Evolutionary conservation across 2,888 invertebrate genomes (phyloP).

Genomic region (Notodonta dromedarius): DNA sequence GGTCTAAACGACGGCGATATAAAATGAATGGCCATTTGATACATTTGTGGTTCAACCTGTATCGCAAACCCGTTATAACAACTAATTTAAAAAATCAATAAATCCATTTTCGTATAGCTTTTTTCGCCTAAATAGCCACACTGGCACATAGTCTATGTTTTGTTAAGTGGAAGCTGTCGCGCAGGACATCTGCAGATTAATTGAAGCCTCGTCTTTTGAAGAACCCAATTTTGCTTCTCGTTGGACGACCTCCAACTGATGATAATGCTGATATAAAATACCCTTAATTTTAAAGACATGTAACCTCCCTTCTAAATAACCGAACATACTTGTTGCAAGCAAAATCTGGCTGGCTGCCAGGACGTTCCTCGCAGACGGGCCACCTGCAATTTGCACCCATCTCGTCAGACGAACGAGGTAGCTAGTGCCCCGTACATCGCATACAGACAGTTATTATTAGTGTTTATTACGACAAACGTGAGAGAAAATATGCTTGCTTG

Average conservation of each 20-base stretch:
- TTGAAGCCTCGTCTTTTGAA: neutral
- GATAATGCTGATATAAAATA: neutral
- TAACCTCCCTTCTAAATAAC: constrained; percentile 1
- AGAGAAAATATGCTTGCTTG: constrained; percentile 5
- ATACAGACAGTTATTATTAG: constrained; percentile 8
- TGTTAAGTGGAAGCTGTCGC: neutral
- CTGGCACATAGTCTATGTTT: too few species aligned
- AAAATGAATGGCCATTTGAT: too few species aligned
- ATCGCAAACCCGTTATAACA: too few species aligned
- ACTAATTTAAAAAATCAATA: too few species aligned
- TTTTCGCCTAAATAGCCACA: too few species aligned
- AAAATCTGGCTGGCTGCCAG: constrained; percentile 53
- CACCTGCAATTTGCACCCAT: constrained; percentile 56
- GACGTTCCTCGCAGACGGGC: constrained; percentile 52
- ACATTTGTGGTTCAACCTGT: too few species aligned
- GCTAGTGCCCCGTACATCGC: neutral
- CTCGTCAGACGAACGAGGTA: constrained; percentile 28
- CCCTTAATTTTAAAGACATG: neutral
- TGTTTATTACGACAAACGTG: constrained; percentile 6
- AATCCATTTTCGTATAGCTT: too few species aligned
- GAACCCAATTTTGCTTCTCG: neutral
- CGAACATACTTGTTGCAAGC: constrained; percentile 51
- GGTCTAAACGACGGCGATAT: too few species aligned
- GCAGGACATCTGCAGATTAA: too few species aligned
- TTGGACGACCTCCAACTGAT: neutral